Base-by-base conservation (phyloP, 2,797 vertebrate species). In the Artibeus jamaicensis region DNA sequence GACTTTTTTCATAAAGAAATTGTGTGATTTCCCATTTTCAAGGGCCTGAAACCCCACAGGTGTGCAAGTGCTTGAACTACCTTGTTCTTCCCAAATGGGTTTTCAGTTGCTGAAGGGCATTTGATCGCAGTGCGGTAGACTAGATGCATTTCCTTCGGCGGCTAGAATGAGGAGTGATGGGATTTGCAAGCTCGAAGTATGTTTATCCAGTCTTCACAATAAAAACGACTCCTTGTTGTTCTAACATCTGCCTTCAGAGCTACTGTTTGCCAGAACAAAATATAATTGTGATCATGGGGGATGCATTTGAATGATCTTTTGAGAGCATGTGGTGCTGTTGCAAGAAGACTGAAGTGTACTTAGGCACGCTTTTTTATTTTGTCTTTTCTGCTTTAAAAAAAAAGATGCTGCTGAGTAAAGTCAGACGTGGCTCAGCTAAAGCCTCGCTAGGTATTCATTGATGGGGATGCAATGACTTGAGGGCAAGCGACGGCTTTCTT, bases 171-270 rank as follows among this genome's bases (percentile, higher is more conserved):
- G 42, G 73, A 67, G 42, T 88, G 83, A 78, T 26, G 8, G 0
- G 65, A 59, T 92, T 85, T 55, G 46, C 68, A 73, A 74, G 34
- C 83, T 77, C 62, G 70, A 88, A 85, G 86, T 57, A 88, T 37
- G 81, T 42, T 88, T 95, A 32, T 15, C 46, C 73, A 92, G 9
- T 29, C n/a, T 88, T 88, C 42, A 78, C 29, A 34, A 79, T 83
- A 55, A 76, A 97, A 89, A 95, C 12, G 50, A 86, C 73, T 77
- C 11, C 78, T 78, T 83, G 24, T 78, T 88, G 59, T 85, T 91
- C 26, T 70, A 85, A 81, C 34, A 82, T 83, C 82, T 78, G 6
- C 3, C 5, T 83, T 79, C 16, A 29, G 37, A 95, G 86, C 86
- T 65, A 46, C 68, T 32, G 21, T 78, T 91, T 32, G 48, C 6